Evolutionary conservation across 2,888 invertebrate genomes (phyloP).

Genomic region (Ochropacha duplaris): DNA sequence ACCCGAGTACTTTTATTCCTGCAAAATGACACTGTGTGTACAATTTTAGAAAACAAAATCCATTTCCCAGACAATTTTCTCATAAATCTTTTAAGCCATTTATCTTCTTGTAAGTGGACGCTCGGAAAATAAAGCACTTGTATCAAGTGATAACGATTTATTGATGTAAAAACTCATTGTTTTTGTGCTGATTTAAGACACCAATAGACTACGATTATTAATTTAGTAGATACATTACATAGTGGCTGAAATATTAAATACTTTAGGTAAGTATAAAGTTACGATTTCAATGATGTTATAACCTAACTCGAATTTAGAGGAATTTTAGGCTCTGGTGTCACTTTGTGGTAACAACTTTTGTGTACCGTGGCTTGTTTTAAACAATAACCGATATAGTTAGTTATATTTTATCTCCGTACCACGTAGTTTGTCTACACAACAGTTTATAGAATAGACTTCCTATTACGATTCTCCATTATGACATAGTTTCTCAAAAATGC

Average conservation of each 20-base stretch:
- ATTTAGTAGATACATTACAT: no score
- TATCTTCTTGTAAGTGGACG: slow-evolving; percentile 2
- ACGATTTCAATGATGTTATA: background rate
- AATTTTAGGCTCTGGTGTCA: background rate
- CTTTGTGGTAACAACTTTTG: background rate
- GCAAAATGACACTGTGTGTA: background rate
- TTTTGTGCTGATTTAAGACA: background rate
- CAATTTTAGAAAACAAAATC: background rate
- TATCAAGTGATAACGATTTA: slow-evolving; percentile 1
- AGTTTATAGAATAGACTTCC: no score
- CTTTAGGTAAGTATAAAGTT: background rate
- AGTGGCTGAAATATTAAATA: no score
- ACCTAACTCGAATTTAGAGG: background rate
- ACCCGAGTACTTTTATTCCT: slow-evolving; percentile 22
- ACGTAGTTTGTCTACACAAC: no score
- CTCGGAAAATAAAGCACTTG: background rate
- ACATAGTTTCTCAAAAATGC: no score
- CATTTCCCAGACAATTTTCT: background rate
- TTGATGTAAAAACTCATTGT: background rate
- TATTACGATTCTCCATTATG: no score
- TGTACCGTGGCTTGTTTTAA: background rate
- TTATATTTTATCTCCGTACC: no score
- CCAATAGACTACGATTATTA: no score
- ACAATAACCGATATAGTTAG: no score
- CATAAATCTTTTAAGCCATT: slow-evolving; percentile 4